phyloP scores from a whole-genome alignment of 2,888 invertebrate genomes.

The Tinea semifulvella region DNA sequence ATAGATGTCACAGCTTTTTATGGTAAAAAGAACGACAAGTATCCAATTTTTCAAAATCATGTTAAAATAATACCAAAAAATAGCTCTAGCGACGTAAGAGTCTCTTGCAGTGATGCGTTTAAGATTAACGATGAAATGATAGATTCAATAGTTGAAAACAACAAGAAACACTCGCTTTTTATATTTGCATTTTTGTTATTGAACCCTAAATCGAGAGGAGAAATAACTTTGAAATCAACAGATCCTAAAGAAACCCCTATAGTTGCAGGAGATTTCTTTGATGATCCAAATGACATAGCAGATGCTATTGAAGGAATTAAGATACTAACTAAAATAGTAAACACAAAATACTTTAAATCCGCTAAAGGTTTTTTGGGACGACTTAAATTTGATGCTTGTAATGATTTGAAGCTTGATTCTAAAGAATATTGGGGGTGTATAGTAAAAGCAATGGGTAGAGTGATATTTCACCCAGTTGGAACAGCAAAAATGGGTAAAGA shows the following conservation, averaged over 20 bases:
- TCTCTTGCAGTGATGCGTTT: slow-evolving; percentile 18
- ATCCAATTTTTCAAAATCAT: slow-evolving; percentile 37
- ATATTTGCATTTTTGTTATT: slow-evolving; percentile 39
- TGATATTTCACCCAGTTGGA: slow-evolving; percentile 14
- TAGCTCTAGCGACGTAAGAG: slow-evolving; percentile 39
- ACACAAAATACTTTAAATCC: slow-evolving; percentile 31
- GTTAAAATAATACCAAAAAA: slow-evolving; percentile 29
- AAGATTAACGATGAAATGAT: slow-evolving; percentile 28
- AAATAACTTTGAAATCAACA: slow-evolving; percentile 58
- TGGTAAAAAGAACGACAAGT: slow-evolving; percentile 34
- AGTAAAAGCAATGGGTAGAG: slow-evolving; percentile 46
- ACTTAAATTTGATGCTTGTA: slow-evolving; percentile 31
- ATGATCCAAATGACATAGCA: slow-evolving; percentile 58
- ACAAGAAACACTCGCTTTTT: slow-evolving; percentile 32
- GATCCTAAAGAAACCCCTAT: slow-evolving; percentile 67
- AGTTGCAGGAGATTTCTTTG: slow-evolving; percentile 71
- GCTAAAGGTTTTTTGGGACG: slow-evolving; percentile 31
- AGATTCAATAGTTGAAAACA: slow-evolving; percentile 27
- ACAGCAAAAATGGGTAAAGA: slow-evolving; percentile 15
- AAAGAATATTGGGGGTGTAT: slow-evolving; percentile 37
- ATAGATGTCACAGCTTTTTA: slow-evolving; percentile 72
- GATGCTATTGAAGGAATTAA: slow-evolving; percentile 30
- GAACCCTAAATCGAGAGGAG: slow-evolving; percentile 62
- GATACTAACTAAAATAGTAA: slow-evolving; percentile 30
- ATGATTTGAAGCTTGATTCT: slow-evolving; percentile 28